Evolutionary conservation across 2,113 vertebrate species (phyloP).

Genomic region (Prunella himalayana): DNA sequence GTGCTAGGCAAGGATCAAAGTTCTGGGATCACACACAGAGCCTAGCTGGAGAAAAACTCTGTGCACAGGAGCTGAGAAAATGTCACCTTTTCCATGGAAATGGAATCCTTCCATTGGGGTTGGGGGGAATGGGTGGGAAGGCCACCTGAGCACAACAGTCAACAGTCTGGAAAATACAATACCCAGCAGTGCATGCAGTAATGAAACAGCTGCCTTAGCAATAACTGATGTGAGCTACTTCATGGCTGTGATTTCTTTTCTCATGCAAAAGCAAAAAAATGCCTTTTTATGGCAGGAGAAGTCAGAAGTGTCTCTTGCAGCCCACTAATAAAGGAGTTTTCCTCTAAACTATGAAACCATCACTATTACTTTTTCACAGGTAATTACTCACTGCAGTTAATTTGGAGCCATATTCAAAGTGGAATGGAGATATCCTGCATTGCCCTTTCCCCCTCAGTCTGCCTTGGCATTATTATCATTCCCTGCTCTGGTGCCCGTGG

Average conservation of each 20-base stretch:
- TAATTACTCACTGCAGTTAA: slow-evolving; percentile 66
- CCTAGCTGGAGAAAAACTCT: neutral
- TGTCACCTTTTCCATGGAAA: neutral
- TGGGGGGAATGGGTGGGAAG: neutral
- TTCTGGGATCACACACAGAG: neutral
- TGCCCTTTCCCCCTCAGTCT: slow-evolving; percentile 43
- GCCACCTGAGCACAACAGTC: neutral
- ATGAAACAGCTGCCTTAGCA: slow-evolving; percentile 38
- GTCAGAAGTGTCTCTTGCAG: slow-evolving; percentile 21
- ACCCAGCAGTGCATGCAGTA: neutral
- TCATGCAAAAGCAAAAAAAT: neutral
- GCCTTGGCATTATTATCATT: slow-evolving; percentile 19
- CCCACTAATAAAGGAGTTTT: slow-evolving; percentile 25
- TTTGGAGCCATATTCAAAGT: slow-evolving; percentile 53
- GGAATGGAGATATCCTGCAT: slow-evolving; percentile 49
- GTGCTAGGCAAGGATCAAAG: neutral
- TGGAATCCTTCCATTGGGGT: neutral
- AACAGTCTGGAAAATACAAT: slow-evolving; percentile 43
- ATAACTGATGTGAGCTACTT: slow-evolving; percentile 38
- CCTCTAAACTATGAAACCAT: slow-evolving; percentile 1
- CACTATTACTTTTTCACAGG: neutral
- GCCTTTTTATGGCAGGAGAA: slow-evolving; percentile 16
- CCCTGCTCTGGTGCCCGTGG: slow-evolving; percentile 51
- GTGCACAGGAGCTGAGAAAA: neutral
- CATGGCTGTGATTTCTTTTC: slow-evolving; percentile 26